A percentile compares a stretch with the other conserved stretches of the same genome.
phyloP scores from a whole-genome alignment of 2,797 vertebrate species.

The Morelia viridis region DNA sequence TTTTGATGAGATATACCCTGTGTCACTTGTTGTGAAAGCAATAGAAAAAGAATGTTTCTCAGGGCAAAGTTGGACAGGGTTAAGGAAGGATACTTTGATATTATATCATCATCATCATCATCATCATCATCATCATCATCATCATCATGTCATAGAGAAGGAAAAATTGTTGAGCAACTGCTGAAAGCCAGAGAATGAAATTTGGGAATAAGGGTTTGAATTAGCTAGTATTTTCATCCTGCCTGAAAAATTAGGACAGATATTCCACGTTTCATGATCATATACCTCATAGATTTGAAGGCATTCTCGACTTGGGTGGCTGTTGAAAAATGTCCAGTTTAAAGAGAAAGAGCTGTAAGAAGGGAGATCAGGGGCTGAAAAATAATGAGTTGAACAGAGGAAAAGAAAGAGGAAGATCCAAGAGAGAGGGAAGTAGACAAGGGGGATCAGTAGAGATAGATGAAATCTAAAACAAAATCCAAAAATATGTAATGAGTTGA shows the following conservation, averaged over 20 bases:
- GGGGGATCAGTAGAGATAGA: not conserved
- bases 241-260: not conserved
- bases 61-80: slow-evolving; percentile 24
- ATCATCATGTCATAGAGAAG: slow-evolving; percentile 1
- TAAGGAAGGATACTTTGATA: slow-evolving; percentile 22
- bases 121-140: no score
- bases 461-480: not conserved
- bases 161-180: not conserved
- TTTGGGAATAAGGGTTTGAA: not conserved
- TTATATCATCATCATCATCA: no score
- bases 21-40: slow-evolving; percentile 58
- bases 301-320: not conserved
- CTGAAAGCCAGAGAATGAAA: slow-evolving; percentile 8
- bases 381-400: no score
- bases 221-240: not conserved
- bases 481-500: not conserved
- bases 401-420: no score
- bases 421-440: not conserved
- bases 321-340: not conserved
- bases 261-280: not conserved
- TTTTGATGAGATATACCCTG: slow-evolving; percentile 74
- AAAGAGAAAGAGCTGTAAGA: not conserved
- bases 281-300: not conserved
- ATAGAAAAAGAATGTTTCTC: slow-evolving; percentile 50
- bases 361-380: not conserved